Percentiles rank a stretch among this genome's conserved stretches.
Conservation (phyloP, 2,888 invertebrate species). For the Nebria salina region DNA sequence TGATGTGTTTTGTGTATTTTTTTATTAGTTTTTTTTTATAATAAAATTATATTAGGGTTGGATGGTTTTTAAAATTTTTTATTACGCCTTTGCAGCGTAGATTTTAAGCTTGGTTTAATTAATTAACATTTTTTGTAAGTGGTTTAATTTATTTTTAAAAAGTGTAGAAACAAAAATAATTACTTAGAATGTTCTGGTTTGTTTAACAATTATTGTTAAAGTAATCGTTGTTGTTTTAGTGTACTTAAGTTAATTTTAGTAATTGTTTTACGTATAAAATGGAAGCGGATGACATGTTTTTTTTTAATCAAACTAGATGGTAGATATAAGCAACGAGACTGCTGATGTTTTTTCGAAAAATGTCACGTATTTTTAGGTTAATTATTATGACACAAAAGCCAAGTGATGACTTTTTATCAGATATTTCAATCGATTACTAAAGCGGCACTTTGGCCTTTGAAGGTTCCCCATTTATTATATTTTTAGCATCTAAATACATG, state of each 20-base stretch:
- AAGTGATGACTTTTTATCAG: not conserved
- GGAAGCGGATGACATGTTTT: not conserved
- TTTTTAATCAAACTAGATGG: not conserved
- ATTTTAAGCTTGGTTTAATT: not conserved
- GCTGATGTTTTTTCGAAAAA: not conserved
- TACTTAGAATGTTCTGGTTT: no score
- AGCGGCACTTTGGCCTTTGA: not conserved
- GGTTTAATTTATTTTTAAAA: no score
- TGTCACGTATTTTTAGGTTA: constrained; percentile 1
- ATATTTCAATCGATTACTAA: not conserved
- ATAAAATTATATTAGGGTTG: not conserved
- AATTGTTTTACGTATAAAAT: no score
- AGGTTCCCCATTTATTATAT: not conserved
- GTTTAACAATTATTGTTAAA: no score
- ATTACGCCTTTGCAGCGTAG: not conserved
- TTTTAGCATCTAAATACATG: not conserved
- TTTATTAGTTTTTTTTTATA: not conserved
- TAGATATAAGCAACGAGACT: not conserved
- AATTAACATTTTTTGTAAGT: not conserved
- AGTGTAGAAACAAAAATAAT: no score
- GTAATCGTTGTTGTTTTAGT: no score
- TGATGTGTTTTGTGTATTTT: not conserved
- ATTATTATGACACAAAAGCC: not conserved
- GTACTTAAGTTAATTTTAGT: no score
- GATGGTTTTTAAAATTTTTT: not conserved